A percentile compares a stretch with the other conserved stretches of the same genome.
Evolutionary conservation across 2,888 invertebrate species (phyloP).

Genomic region (Watsonalla binaria): DNA sequence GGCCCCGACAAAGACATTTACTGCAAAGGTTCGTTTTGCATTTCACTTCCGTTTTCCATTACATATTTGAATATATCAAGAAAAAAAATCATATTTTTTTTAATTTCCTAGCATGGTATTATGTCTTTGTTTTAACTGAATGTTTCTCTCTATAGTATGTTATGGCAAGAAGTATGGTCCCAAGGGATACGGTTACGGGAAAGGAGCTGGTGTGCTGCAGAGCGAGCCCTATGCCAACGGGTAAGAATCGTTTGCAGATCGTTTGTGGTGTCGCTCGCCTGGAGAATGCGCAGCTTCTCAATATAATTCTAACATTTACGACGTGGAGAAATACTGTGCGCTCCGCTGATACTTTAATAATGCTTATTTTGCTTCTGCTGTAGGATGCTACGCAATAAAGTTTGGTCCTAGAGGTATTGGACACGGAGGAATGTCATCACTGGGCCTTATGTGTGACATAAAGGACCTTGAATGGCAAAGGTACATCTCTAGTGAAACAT

Average conservation of each 20-base stretch:
- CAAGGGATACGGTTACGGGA: constrained; percentile 98
- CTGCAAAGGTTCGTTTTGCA: constrained; percentile 89
- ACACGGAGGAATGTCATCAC: constrained; percentile 91
- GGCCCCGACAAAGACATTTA: constrained; percentile 97
- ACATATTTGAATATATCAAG: constrained; percentile 12
- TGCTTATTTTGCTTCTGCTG: constrained; percentile 70
- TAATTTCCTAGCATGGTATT: constrained; percentile 17
- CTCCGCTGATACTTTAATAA: constrained; percentile 56
- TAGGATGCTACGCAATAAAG: constrained; percentile 97
- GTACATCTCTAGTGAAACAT: constrained; percentile 63
- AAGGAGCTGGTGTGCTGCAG: constrained; percentile 96
- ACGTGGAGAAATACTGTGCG: constrained; percentile 41
- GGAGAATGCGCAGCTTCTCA: constrained; percentile 59
- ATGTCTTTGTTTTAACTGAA: constrained; percentile 36
- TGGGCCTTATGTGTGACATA: constrained; percentile 91
- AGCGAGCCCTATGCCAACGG: constrained; percentile 92
- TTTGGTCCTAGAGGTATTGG: constrained; percentile 97
- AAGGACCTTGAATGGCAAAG: constrained; percentile 87
- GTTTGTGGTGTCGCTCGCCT: constrained; percentile 52
- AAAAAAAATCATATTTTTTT: background rate
- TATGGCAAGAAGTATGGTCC: constrained; percentile 98
- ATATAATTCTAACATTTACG: constrained; percentile 14
- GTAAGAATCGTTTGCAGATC: constrained; percentile 77
- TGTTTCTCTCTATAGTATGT: constrained; percentile 84
- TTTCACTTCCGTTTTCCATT: constrained; percentile 10